phyloP scores from a whole-genome alignment of 2,113 vertebrate species.

The Gymnobelideus leadbeateri region DNA sequence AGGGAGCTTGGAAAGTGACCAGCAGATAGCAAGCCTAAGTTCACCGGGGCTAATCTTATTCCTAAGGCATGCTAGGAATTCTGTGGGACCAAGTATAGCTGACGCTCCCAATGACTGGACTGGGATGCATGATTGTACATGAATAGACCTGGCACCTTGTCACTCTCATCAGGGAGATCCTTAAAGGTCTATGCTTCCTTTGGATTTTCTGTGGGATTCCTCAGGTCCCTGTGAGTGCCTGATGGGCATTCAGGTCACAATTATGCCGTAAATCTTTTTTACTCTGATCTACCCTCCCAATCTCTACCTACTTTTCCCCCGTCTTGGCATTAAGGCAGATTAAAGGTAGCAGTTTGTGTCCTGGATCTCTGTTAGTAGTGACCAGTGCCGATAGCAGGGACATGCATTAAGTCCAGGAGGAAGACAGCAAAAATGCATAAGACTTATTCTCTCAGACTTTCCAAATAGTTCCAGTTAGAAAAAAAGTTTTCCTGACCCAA shows the following conservation, averaged over 20 bases:
- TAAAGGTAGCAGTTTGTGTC: neutral
- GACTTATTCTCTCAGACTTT: neutral
- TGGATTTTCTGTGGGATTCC: neutral
- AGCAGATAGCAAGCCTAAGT: neutral
- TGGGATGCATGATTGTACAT: neutral
- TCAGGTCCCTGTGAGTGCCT: neutral
- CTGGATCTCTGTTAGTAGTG: constrained; percentile 21
- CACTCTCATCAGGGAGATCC: constrained; percentile 10
- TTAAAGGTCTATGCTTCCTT: neutral
- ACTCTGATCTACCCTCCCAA: constrained; percentile 12
- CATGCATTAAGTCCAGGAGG: neutral
- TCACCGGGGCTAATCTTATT: neutral
- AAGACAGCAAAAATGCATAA: neutral
- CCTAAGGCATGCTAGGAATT: constrained; percentile 11
- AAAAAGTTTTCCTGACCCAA: constrained; percentile 17
- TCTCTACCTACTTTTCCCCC: neutral
- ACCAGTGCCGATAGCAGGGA: neutral
- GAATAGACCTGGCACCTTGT: neutral
- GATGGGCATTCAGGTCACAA: neutral
- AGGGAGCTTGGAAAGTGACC: neutral
- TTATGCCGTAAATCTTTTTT: constrained; percentile 19
- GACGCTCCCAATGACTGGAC: neutral
- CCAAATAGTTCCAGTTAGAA: neutral
- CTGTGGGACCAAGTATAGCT: neutral
- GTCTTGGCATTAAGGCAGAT: constrained; percentile 12